Base-by-base conservation (phyloP, 2,113 vertebrate genomes). In the Lepus americanus region DNA sequence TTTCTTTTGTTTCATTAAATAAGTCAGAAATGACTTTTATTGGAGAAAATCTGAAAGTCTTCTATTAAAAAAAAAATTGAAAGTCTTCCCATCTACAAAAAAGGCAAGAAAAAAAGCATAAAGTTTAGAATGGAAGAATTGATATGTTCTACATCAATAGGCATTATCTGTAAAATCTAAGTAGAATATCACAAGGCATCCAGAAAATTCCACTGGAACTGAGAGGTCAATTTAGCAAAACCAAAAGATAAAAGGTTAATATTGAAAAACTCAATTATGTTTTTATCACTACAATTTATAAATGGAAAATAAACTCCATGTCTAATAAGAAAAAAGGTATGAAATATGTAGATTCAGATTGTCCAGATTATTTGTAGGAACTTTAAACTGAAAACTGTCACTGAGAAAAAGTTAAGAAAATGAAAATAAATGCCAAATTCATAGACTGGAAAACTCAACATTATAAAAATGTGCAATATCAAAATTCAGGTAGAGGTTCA, bases 191-290 rank as follows among this genome's bases (percentile, higher is more conserved):
- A 4, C 1, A 49, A 33, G 27, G 4, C 2, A 53, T 70, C n/a
- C 5, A 39, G 6, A 55, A 93, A 66, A 66, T 53, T 72, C 9
- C 44, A 39, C 10, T 33, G 64, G 19, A 73, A 66, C 90, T 96
- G 59, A 72, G 27, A 92, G 51, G 17, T 83, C 6, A 94, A 55
- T 23, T 90, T 55, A 89, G 7, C 12, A 92, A 96, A 77, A 8
- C n/a, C 67, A 77, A 17, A 63, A 23, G 5, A 82, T 31, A 88
- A 19, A 77, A 76, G n/a, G 8, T 20, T 5, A 66, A 39, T 72
- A 82, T 76, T 13, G 7, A 69, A 67, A 66, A 31, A 22, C 53
- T n/a, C 29, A 53, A 44, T 33, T 70, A 4, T 82, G 27, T 88
- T 91, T 78, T 84, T 74, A 39, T 49, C 2, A 63, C 66, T 82